A percentile compares a stretch with the other conserved stretches of the same genome.
phyloP scores from a whole-genome alignment of 2,113 vertebrate genomes.

The Erythrolamprus reginae region DNA sequence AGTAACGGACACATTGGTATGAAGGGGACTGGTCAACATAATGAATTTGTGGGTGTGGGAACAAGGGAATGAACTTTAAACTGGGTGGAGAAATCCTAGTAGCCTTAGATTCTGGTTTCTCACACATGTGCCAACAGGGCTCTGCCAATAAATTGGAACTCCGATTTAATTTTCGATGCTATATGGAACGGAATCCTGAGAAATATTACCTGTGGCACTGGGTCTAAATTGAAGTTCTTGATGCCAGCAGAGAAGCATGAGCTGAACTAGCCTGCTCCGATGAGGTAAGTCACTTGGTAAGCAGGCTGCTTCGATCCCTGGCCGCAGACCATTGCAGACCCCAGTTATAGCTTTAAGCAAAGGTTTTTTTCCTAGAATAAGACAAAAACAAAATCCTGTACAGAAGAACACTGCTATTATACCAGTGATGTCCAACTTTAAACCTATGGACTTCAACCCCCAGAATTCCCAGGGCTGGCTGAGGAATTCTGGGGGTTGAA shows the following conservation, averaged over 20 bases:
- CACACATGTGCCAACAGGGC: no score
- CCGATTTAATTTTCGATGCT: no score
- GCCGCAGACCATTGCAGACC: constrained; percentile 38
- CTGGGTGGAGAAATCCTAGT: no score
- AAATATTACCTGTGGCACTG: constrained; percentile 35
- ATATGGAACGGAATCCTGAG: no score
- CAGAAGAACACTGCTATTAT: neutral
- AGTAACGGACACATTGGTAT: no score
- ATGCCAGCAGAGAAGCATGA: constrained; percentile 59
- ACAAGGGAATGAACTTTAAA: no score
- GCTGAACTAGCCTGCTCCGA: constrained; percentile 31
- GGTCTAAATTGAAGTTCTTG: constrained; percentile 49
- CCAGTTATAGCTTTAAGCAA: constrained; percentile 35
- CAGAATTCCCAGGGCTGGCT: neutral
- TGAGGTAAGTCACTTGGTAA: constrained; percentile 39
- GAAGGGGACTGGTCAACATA: no score
- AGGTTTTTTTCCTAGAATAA: constrained; percentile 32
- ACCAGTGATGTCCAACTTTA: neutral
- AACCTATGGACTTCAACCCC: neutral
- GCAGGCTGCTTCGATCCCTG: constrained; percentile 38
- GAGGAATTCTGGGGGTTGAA: neutral
- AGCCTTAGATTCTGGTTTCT: no score
- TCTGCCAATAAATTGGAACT: no score
- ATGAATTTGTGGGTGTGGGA: no score
- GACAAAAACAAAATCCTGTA: neutral